phyloP scores from a whole-genome alignment of 1,140 invertebrate species.

The Drosophila setifemur region DNA sequence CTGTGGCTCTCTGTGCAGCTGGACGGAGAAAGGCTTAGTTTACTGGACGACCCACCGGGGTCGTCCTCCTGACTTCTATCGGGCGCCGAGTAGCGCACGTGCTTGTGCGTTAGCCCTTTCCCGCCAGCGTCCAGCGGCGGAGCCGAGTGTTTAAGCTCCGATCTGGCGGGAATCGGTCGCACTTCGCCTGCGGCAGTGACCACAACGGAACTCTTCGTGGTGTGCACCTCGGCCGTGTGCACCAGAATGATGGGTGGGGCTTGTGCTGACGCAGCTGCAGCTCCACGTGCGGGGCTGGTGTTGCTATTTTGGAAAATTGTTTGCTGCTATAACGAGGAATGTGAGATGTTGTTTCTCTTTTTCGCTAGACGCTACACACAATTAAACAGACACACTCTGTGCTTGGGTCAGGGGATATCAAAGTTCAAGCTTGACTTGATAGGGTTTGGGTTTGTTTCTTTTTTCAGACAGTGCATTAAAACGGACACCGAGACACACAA shows the following conservation, averaged over 20 bases:
- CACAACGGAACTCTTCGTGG: slow-evolving; percentile 58
- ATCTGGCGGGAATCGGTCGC: background rate
- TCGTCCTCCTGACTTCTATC: slow-evolving; percentile 31
- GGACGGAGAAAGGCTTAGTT: slow-evolving; percentile 2
- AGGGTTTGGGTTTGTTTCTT: slow-evolving; percentile 1
- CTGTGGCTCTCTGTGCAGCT: background rate
- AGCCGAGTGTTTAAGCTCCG: background rate
- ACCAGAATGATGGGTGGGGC: slow-evolving; percentile 62
- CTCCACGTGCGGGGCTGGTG: slow-evolving; percentile 45
- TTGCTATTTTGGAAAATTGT: slow-evolving; percentile 79
- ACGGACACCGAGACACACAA: slow-evolving; percentile 20
- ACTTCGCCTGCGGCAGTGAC: slow-evolving; percentile 39
- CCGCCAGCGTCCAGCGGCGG: slow-evolving; percentile 1
- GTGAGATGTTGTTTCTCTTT: slow-evolving; percentile 58
- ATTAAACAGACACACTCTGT: slow-evolving; percentile 30
- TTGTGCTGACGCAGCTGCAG: slow-evolving; percentile 25
- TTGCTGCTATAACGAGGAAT: slow-evolving; percentile 82
- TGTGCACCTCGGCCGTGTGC: slow-evolving; percentile 66
- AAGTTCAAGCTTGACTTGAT: slow-evolving; percentile 15
- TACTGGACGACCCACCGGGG: slow-evolving; percentile 23
- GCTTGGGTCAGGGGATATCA: background rate
- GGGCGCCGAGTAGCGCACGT: slow-evolving; percentile 59
- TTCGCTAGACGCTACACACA: slow-evolving; percentile 41
- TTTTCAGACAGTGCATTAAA: slow-evolving; percentile 22
- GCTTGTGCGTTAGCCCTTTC: slow-evolving; percentile 27